Evolutionary conservation across 2,888 invertebrate genomes (phyloP).

Genomic region (Drosophila greeni): DNA sequence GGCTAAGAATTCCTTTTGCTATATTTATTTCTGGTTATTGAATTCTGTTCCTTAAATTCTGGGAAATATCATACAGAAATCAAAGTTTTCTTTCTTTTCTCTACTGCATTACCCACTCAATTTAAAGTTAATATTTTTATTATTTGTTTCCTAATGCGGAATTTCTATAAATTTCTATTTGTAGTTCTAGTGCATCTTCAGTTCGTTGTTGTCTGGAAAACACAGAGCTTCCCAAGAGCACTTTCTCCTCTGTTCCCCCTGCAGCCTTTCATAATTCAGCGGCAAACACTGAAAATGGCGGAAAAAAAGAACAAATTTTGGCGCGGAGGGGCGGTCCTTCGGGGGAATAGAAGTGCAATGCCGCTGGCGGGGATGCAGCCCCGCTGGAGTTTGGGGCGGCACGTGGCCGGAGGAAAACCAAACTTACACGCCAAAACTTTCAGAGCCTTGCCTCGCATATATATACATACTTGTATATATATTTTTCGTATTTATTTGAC

Average conservation of each 20-base stretch:
- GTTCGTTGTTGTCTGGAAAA: slow-evolving; percentile 22
- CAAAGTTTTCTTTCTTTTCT: neutral
- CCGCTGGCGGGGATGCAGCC: neutral
- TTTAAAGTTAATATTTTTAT: neutral
- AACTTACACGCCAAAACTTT: slow-evolving; percentile 54
- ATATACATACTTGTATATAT: slow-evolving; percentile 10
- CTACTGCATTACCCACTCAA: no score
- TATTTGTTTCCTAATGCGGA: no score
- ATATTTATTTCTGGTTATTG: neutral
- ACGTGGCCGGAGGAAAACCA: slow-evolving; percentile 44
- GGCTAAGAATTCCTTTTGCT: neutral
- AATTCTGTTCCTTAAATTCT: neutral
- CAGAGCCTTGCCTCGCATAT: slow-evolving; percentile 19
- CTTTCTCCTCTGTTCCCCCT: slow-evolving; percentile 28
- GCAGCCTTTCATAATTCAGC: slow-evolving; percentile 52
- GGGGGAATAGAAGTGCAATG: slow-evolving; percentile 12
- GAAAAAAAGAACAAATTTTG: slow-evolving; percentile 45
- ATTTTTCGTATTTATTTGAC: slow-evolving; percentile 56
- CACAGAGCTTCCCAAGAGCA: slow-evolving; percentile 4
- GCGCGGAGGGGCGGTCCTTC: slow-evolving; percentile 39
- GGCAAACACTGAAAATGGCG: slow-evolving; percentile 25
- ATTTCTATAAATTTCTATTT: slow-evolving; percentile 1
- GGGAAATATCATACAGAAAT: neutral
- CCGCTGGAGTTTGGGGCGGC: slow-evolving; percentile 23
- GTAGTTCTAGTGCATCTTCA: slow-evolving; percentile 16